Base-by-base conservation (phyloP, 2,888 invertebrate genomes). In the Mesoligia furuncula region DNA sequence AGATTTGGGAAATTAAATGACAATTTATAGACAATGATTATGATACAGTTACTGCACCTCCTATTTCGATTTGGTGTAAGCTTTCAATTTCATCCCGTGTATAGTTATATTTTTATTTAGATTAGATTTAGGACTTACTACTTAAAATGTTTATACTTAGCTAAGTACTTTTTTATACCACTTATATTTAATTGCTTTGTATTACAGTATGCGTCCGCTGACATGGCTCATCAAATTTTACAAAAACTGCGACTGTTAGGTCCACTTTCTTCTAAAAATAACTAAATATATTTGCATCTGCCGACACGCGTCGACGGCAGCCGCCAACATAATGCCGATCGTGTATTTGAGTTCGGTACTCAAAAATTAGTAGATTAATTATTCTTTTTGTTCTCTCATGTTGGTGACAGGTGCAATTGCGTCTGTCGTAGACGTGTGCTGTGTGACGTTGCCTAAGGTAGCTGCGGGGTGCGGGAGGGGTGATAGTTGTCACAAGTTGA, bases 81-180 rank as follows among this genome's bases (percentile, higher is more conserved):
- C 1, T 57, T 57, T 57, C 11, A n/a, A 57, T 57, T 57, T 57
- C n/a, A n/a, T 57, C 11, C 11, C 4, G 24, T 24, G 4, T 54
- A 54, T 57, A 39, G 24, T 39, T 54, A 51, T 61, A 5, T 15
- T 45, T 73, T 45, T n/a, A 31, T 67, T 62, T 67, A 79, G 79
- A 51, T 62, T 67, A 79, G 79, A 51, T 78, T 54, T 66, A 70
- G 42, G 2, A 36, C 24, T 68, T 59, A 59, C 9, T 20, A 27
- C 68, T 13, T 7, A 24, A 13, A 13, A 36, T 68, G 31, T 36
- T 68, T 48, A 24, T 68, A 31, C 13, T 69, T 48, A 17, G 36
- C 8, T 11, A 9, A 9, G 15, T 51, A 31, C 4, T 51, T 73
- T 31, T 57, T 42, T 54, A 15, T 45, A 1, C 45, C 31, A 39